Base-by-base conservation (phyloP, 2,888 invertebrate genomes). In the Plusia festucae region DNA sequence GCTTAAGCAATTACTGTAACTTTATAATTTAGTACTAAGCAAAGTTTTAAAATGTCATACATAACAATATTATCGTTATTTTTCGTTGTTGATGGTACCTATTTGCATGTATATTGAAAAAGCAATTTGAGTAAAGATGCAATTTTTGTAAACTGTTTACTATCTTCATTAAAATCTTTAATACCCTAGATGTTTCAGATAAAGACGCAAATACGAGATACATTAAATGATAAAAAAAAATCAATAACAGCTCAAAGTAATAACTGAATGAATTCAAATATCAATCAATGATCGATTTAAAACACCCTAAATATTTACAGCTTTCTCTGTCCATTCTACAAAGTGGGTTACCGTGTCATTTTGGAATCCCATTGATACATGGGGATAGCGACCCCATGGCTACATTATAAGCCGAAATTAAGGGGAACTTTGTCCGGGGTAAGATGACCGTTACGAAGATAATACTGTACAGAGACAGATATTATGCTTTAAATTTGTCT, bases 391-490 rank as follows among this genome's bases (percentile, higher is more conserved):
- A 66, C 69, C 74, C 78, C 69, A 65, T 71, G 56, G 60, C 8
- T 57, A 34, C 60, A 15, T 49, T 27, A 32, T 57, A 27, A 34
- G 24, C 40, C n/a, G n/a, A n/a, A 40, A 40, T 5, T 40, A 34
- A 67, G 81, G 82, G 79, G 75, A 70, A 7, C 52, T 76, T 71
- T 80, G 82, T 79, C 69, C 82, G 49, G 53, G 3, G 11, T 16
- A 27, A 24, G 65, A 56, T 75, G 82, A 77, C 82, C 84, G 84
- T 82, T 82, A 73, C 64, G 55, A 53, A 46, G 63, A 67, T 76
- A 67, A 70, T 65, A 24, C 46, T 16, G 59, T 57, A 34, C 9
- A 70, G 32, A 68, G 46, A 3, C 11, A 2, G 46, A 49, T 49
- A 49, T 13, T 49, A 20, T 20, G 46, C 46, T 46, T 18, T 6